These are phyloP conservation scores for Ectobius pallidus DNA, from an alignment of 2,888 invertebrate species.

Conservation along the genomic window DNA sequence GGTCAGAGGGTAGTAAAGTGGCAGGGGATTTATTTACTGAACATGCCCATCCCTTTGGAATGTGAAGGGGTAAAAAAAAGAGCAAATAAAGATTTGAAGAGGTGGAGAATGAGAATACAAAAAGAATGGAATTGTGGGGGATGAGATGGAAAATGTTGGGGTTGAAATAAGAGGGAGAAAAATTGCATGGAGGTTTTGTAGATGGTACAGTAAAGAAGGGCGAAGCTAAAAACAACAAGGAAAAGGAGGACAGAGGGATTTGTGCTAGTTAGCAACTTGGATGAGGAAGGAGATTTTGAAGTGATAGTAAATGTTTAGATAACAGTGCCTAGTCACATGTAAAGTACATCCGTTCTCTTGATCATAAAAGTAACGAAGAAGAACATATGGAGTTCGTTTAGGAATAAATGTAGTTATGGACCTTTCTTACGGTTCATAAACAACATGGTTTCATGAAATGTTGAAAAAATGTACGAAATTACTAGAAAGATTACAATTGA, in stretches of 20 bases:
- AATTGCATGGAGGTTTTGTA: not conserved
- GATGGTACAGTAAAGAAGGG: not conserved
- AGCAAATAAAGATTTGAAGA: conserved; percentile 19
- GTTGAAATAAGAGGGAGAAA: not conserved
- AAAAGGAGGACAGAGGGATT: not conserved
- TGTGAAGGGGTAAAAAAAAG: conserved; percentile 2
- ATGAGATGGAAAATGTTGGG: not conserved
- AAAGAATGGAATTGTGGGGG: not conserved
- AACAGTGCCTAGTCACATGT: no score
- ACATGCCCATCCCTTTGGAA: not conserved
- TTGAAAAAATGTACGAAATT: no score
- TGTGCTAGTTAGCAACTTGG: not conserved
- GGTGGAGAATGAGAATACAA: conserved; percentile 2
- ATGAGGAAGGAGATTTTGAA: not conserved
- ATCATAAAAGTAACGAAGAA: no score
- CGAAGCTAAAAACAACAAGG: not conserved
- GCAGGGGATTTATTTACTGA: conserved; percentile 23
- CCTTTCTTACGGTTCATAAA: no score
- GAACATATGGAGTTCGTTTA: no score
- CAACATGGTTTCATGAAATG: no score
- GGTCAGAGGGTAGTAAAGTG: conserved; percentile 21
- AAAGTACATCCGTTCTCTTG: no score
- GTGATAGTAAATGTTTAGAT: not conserved
- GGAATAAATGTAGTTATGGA: no score
- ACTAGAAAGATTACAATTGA: no score